Evolutionary conservation across 1,140 invertebrate genomes (phyloP), one percentile per base, ranked within the genome.

Genomic region (Metaphire vulgaris): DNA sequence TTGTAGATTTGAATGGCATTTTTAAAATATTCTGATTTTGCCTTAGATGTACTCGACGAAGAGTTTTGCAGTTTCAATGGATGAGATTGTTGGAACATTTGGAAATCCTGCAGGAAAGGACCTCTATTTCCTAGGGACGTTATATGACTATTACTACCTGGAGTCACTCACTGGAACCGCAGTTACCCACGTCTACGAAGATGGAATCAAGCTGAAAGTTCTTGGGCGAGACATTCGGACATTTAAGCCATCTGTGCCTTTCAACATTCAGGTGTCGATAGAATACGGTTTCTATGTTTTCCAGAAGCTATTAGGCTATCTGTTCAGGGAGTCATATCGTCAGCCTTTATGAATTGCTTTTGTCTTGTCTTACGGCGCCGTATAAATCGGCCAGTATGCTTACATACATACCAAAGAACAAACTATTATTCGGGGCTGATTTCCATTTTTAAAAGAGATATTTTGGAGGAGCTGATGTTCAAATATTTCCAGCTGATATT

Each of bases 181-280:
- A 28, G 72, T 74, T 2, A 74, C 72, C n/a, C 33, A 74, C 32
- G 72, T 74, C 1, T 56, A 56, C 30, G 56, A 74, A n/a, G 72
- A 74, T 74, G 72, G 72, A 41, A 74, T 74, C 30, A 65, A 28
- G 21, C 21, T 74, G 21, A 56, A 64, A 31, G 26, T 74, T 0
- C 41, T 74, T 21, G 72, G 72, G 0, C 33, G 33, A 6, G 56
- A 56, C 28, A 32, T 74, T 33, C 30, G 72, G 41, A 74, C 72
- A 41, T 74, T 74, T 34, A 74, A 74, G 31, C 72, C 72, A n/a
- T 29, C 28, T 32, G 72, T 74, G 33, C 72, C 72, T 29, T 74
- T 74, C 72, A 32, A 29, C 30, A 56, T 74, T 33, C 56, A 74
- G 33, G 72, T 74, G 26, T 26, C 26, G 26, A 72, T 30, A 31